A percentile compares a stretch with the other conserved stretches of the same genome.
Conservation (phyloP, 2,888 invertebrate species). For the Epicampocera succincta region DNA sequence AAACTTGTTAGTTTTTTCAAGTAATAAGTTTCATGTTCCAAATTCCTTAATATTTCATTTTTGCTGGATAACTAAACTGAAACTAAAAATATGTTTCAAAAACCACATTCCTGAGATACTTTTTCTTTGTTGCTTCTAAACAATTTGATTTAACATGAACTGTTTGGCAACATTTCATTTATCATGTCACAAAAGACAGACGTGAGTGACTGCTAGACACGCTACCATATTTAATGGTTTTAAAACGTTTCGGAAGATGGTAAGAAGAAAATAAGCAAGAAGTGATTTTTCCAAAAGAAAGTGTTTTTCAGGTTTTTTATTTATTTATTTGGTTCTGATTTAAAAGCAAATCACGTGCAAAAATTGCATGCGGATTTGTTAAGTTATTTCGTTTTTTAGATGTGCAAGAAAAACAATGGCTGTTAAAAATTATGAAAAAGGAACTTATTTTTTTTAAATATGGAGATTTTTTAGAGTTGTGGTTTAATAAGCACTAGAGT, state of each 20-base stretch:
- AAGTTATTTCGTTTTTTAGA: slow-evolving; percentile 10
- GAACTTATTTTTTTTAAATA: too few relatives aligned
- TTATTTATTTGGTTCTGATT: not conserved
- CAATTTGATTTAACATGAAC: slow-evolving; percentile 13
- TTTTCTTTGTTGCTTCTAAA: too few relatives aligned
- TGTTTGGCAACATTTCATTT: slow-evolving; percentile 32
- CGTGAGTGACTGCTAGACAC: not conserved
- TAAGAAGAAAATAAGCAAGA: not conserved
- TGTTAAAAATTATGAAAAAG: not conserved
- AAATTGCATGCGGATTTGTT: slow-evolving; percentile 46
- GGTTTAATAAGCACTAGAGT: too few relatives aligned
- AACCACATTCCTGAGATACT: too few relatives aligned
- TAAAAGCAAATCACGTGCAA: slow-evolving; percentile 63
- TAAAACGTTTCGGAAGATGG: slow-evolving; percentile 15
- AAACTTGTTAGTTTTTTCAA: too few relatives aligned
- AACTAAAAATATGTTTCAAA: too few relatives aligned
- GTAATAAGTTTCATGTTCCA: too few relatives aligned
- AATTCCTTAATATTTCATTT: too few relatives aligned
- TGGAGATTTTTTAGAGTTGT: too few relatives aligned
- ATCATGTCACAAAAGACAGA: slow-evolving; percentile 18
- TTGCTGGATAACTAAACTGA: too few relatives aligned
- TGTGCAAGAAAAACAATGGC: not conserved
- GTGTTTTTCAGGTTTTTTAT: slow-evolving; percentile 34
- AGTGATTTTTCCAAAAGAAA: slow-evolving; percentile 51
- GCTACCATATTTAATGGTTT: slow-evolving; percentile 19